Conservation (phyloP, 2,888 invertebrate genomes). For the Muschampia plurimacula region DNA sequence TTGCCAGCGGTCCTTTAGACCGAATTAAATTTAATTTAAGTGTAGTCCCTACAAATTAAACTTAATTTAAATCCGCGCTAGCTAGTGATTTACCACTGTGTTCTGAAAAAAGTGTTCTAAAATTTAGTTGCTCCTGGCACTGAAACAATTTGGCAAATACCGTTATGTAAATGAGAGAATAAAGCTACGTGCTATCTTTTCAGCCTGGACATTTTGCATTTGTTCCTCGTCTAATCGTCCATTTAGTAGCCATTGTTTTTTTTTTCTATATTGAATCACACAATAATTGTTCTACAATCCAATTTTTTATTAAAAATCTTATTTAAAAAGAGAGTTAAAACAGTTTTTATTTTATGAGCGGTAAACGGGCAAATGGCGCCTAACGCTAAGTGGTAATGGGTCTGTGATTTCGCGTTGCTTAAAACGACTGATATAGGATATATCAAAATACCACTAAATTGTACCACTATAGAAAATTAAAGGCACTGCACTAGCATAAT, state of each 20-base stretch:
- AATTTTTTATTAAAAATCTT: too few species aligned
- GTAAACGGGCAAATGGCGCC: too few species aligned
- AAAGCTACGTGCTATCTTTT: conserved; percentile 21
- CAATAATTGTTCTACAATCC: too few species aligned
- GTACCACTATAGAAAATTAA: too few species aligned
- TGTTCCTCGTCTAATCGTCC: conserved; percentile 11
- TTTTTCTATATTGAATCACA: too few species aligned
- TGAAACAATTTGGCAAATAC: conserved; percentile 30
- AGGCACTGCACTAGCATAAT: too few species aligned
- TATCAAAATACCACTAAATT: too few species aligned
- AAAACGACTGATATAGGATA: too few species aligned
- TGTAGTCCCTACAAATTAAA: conserved; percentile 32
- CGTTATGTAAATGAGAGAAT: conserved; percentile 24
- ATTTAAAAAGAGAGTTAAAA: too few species aligned
- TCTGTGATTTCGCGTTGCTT: too few species aligned
- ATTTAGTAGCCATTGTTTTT: not conserved
- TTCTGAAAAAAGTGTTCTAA: conserved; percentile 27
- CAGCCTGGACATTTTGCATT: conserved; percentile 17
- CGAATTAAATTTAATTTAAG: conserved; percentile 42
- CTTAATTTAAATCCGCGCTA: conserved; percentile 31
- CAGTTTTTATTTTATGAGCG: too few species aligned
- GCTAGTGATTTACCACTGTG: conserved; percentile 22
- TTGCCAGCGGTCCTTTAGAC: conserved; percentile 44
- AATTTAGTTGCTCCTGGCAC: conserved; percentile 30
- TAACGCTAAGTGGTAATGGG: too few species aligned